Evolutionary conservation across 2,888 invertebrate species (phyloP).

Genomic region (Caenorhabditis panamensis): DNA sequence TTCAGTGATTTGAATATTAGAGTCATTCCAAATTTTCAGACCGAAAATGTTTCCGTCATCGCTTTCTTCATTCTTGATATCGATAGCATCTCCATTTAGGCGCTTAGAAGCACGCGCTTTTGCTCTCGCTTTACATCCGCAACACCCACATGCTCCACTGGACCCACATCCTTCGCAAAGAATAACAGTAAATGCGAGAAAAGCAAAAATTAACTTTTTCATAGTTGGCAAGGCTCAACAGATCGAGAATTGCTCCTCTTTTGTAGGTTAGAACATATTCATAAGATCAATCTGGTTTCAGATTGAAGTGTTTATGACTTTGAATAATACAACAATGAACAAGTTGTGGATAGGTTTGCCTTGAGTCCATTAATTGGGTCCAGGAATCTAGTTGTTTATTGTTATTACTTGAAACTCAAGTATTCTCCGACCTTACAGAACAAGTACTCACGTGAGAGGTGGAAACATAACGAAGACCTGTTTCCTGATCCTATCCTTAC

Average conservation of each 20-base stretch:
- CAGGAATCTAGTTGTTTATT: too few relatives aligned
- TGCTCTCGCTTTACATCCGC: constrained; percentile 65
- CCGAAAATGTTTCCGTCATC: constrained; percentile 71
- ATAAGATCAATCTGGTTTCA: neutral
- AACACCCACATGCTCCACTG: constrained; percentile 68
- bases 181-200: constrained; percentile 3
- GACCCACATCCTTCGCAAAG: constrained; percentile 57
- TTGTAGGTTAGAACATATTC: neutral
- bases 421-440: too few relatives aligned
- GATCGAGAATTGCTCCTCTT: neutral
- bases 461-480: too few relatives aligned
- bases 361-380: too few relatives aligned
- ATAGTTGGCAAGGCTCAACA: neutral
- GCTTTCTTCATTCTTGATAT: constrained; percentile 23
- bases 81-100: constrained; percentile 25
- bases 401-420: too few relatives aligned
- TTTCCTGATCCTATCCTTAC: too few relatives aligned
- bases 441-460: too few relatives aligned
- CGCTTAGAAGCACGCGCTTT: constrained; percentile 61
- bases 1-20: constrained; percentile 43
- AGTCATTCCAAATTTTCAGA: constrained; percentile 67
- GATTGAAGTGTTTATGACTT: neutral
- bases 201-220: constrained; percentile 7
- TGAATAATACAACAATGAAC: too few relatives aligned
- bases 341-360: too few relatives aligned